A percentile compares a stretch with the other conserved stretches of the same genome.
Conservation (phyloP, 2,797 vertebrate genomes). For the Spheniscus humboldti region DNA sequence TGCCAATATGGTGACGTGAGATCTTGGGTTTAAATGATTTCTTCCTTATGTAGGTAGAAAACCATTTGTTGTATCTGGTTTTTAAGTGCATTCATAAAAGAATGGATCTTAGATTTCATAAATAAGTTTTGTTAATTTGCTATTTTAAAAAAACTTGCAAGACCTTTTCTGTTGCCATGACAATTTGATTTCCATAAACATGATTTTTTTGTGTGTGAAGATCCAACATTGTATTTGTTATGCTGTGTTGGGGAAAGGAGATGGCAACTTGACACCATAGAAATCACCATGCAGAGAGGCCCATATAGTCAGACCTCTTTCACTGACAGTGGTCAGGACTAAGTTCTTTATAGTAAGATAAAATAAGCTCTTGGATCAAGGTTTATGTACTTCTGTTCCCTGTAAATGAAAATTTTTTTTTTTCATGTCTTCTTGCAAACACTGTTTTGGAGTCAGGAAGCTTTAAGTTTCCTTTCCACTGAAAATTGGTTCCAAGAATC, state of each 20-base stretch:
- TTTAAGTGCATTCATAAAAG: conserved; percentile 41
- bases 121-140: conserved; percentile 74
- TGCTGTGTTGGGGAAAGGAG: not conserved
- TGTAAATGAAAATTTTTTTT: not conserved
- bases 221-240: conserved; percentile 34
- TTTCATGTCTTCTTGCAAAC: not conserved
- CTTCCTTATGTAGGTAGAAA: not conserved
- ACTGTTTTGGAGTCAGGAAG: not conserved
- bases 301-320: not conserved
- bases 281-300: not conserved
- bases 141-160: conserved; percentile 77
- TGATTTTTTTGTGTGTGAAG: conserved; percentile 55
- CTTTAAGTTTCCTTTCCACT: not conserved
- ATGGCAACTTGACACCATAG: conserved; percentile 19
- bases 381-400: not conserved
- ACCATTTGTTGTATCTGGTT: conserved; percentile 2
- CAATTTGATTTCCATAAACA: conserved; percentile 76
- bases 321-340: not conserved
- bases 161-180: conserved; percentile 77
- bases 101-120: conserved; percentile 65
- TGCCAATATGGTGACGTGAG: not conserved
- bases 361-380: not conserved
- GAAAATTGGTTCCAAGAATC: not conserved
- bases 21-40: not conserved
- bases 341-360: not conserved